A percentile compares a stretch with the other conserved stretches of the same genome.
Evolutionary conservation across 1,140 invertebrate species (phyloP).

Genomic region (Teleogryllus occipitalis): DNA sequence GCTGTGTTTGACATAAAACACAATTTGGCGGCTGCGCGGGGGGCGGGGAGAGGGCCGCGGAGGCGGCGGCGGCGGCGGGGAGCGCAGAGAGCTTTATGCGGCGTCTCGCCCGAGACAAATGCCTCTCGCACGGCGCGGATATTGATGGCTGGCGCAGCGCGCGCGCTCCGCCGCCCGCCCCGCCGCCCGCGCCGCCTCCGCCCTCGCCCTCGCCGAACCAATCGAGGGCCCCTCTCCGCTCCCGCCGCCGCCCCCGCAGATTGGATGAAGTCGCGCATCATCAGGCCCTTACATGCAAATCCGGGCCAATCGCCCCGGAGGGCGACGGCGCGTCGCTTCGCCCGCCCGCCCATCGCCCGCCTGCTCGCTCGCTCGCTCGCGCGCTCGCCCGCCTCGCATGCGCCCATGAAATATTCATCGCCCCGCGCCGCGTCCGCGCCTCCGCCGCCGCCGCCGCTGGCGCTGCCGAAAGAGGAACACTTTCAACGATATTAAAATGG

Average conservation of each 20-base stretch:
- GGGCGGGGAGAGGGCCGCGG: no score
- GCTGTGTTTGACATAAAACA: background rate
- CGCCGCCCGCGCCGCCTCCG: no score
- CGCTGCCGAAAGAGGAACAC: background rate
- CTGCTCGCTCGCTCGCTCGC: background rate
- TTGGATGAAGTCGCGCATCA: background rate
- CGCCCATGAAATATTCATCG: slow-evolving; percentile 13
- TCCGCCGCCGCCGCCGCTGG: no score
- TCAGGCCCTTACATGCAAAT: background rate
- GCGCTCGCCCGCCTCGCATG: background rate
- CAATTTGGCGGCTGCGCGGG: background rate
- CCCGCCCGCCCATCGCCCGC: no score
- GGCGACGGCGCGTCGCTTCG: background rate
- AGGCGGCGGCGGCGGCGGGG: no score
- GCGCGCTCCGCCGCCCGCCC: background rate
- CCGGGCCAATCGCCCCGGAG: no score
- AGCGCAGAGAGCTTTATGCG: background rate
- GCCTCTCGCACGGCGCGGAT: background rate
- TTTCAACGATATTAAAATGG: slow-evolving; percentile 14
- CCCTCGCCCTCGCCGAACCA: no score
- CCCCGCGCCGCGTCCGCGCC: background rate
- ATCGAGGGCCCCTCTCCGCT: no score
- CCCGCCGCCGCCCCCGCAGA: background rate
- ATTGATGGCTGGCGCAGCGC: background rate
- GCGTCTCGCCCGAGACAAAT: slow-evolving; percentile 2